A percentile compares a stretch with the other conserved stretches of the same genome.
Evolutionary conservation across 2,888 invertebrate genomes (phyloP).

Genomic region (Euphydryas editha): DNA sequence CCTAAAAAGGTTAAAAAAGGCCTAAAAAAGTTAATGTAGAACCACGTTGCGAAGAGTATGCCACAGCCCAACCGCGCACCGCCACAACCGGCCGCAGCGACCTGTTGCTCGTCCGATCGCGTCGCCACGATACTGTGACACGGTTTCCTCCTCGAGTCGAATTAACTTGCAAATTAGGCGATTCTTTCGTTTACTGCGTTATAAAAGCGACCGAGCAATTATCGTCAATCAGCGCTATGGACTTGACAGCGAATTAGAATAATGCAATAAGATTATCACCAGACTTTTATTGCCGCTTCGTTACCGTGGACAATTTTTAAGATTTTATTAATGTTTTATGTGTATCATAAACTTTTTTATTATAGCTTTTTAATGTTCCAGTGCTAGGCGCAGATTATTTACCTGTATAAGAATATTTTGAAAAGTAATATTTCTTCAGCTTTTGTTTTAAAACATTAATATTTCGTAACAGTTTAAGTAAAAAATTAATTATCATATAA

Average conservation of each 20-base stretch:
- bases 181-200: constrained; percentile 11
- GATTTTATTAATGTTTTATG: background rate
- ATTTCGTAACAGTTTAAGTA: too few relatives aligned
- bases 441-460: too few relatives aligned
- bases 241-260: constrained; percentile 19
- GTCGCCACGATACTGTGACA: constrained; percentile 3
- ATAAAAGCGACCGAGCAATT: constrained; percentile 17
- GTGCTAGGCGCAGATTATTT: too few relatives aligned
- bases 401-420: too few relatives aligned
- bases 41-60: too few relatives aligned
- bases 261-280: constrained; percentile 1
- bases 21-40: too few relatives aligned
- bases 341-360: background rate
- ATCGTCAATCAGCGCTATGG: constrained; percentile 26
- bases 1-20: too few relatives aligned
- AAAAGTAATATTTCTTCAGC: too few relatives aligned
- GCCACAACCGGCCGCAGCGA: background rate
- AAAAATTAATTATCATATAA: too few relatives aligned
- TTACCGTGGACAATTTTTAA: background rate
- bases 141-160: constrained; percentile 19
- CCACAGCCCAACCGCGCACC: background rate
- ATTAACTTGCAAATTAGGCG: constrained; percentile 37
- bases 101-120: constrained; percentile 3
- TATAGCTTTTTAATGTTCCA: background rate
- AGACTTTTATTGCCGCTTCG: constrained; percentile 7